A percentile compares a stretch with the other conserved stretches of the same genome.
phyloP scores from a whole-genome alignment of 2,888 invertebrate species.

The Rotaria socialis region DNA sequence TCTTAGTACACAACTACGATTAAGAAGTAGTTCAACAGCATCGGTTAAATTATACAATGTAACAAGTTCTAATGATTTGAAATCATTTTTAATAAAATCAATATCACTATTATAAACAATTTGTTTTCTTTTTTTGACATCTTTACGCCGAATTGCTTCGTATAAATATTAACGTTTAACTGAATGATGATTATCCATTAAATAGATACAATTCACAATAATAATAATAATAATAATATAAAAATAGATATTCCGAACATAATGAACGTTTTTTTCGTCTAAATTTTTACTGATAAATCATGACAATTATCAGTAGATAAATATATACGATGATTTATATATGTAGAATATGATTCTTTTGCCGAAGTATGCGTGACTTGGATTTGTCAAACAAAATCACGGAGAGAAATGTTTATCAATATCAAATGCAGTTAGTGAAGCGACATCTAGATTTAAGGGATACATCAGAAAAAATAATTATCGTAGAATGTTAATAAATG shows the following conservation, averaged over 20 bases:
- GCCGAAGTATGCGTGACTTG: no score
- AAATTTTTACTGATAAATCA: no score
- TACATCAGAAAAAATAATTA: no score
- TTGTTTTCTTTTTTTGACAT: constrained; percentile 38
- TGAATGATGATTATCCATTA: constrained; percentile 8
- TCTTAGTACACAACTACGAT: constrained; percentile 36
- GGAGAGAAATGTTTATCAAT: no score
- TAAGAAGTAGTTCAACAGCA: constrained; percentile 34
- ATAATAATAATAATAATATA: neutral
- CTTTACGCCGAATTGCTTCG: constrained; percentile 33
- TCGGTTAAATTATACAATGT: constrained; percentile 38
- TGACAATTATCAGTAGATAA: no score
- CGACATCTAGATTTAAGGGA: no score
- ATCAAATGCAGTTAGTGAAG: no score
- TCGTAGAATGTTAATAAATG: no score
- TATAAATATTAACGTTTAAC: constrained; percentile 38
- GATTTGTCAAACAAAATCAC: no score
- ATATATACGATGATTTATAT: no score
- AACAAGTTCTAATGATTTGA: constrained; percentile 36
- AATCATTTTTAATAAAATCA: constrained; percentile 41
- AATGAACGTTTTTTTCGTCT: neutral
- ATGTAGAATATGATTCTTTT: no score
- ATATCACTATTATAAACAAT: constrained; percentile 18
- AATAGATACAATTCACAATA: neutral
- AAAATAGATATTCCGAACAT: neutral